Evolutionary conservation across 2,797 vertebrate species (phyloP).

Genomic region (Acanthurus leucopareius): DNA sequence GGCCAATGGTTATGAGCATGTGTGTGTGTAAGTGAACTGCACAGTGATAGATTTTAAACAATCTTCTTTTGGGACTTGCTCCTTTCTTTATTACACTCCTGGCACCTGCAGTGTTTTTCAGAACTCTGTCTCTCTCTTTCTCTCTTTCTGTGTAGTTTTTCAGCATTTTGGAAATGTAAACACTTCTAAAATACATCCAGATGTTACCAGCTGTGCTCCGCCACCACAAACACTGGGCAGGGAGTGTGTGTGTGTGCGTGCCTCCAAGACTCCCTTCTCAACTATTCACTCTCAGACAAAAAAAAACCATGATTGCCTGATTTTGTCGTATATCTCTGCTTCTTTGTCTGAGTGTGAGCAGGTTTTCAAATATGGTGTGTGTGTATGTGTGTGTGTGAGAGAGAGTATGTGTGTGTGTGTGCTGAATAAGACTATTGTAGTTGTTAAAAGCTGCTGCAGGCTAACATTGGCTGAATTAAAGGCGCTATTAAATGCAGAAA

Average conservation of each 20-base stretch:
- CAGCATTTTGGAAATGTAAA: constrained; percentile 89
- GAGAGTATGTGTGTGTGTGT: constrained; percentile 26
- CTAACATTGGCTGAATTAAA: constrained; percentile 54
- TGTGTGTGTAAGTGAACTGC: constrained; percentile 59
- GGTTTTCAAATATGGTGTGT: constrained; percentile 42
- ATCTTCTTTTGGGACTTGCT: constrained; percentile 81
- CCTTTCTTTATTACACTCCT: constrained; percentile 84
- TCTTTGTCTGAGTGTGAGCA: constrained; percentile 55
- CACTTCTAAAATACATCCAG: constrained; percentile 89
- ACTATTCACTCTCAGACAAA: constrained; percentile 68
- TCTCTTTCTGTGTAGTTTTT: constrained; percentile 78
- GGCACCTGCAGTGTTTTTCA: constrained; percentile 88
- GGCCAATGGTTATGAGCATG: constrained; percentile 67
- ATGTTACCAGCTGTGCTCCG: constrained; percentile 87
- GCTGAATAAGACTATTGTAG: constrained; percentile 65
- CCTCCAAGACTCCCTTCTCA: constrained; percentile 64
- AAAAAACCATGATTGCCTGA: constrained; percentile 68
- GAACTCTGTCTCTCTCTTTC: constrained; percentile 70
- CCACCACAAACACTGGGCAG: constrained; percentile 83
- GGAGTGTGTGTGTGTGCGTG: constrained; percentile 59
- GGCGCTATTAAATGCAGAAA: constrained; percentile 56
- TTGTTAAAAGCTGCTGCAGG: constrained; percentile 41
- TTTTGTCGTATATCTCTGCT: constrained; percentile 68
- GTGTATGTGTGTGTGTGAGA: constrained; percentile 33
- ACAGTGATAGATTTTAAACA: constrained; percentile 82